A percentile compares a stretch with the other conserved stretches of the same genome.
Conservation (phyloP, 2,797 vertebrate genomes). For the Amphiprion clarkii region DNA sequence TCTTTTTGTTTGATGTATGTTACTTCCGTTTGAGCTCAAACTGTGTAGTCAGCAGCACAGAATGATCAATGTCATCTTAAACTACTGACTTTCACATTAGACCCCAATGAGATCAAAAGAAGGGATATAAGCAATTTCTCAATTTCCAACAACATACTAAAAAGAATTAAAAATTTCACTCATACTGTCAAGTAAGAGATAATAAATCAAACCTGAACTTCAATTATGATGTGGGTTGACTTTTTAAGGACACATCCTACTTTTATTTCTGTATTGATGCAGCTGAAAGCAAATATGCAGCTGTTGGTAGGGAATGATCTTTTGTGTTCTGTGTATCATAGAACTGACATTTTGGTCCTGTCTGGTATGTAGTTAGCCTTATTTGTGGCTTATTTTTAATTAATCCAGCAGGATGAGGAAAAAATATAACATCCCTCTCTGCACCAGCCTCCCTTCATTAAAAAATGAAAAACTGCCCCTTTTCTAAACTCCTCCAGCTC, state of each 20-base stretch:
- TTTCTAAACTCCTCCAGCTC: not conserved
- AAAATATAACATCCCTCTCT: not conserved
- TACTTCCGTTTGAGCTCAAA: not conserved
- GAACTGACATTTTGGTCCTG: not conserved
- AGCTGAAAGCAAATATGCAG: not conserved
- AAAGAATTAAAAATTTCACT: not conserved
- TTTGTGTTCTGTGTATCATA: not conserved
- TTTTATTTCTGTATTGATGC: not conserved
- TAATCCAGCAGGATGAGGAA: too few relatives aligned
- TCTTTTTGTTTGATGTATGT: constrained; percentile 18
- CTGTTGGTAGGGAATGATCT: not conserved
- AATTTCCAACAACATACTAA: not conserved
- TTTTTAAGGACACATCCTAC: too few relatives aligned
- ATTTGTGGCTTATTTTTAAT: not conserved
- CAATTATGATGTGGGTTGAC: not conserved
- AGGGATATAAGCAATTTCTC: not conserved
- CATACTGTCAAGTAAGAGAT: not conserved
- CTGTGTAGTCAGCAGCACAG: not conserved
- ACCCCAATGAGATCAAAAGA: not conserved
- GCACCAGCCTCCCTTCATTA: not conserved
- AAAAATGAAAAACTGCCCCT: not conserved
- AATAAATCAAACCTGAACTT: too few relatives aligned
- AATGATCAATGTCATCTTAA: constrained; percentile 7
- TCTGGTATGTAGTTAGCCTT: not conserved
- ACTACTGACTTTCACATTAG: not conserved